Evolutionary conservation across 2,113 vertebrate genomes (phyloP), one percentile per base, ranked within the genome.

Genomic region (Burhinus oedicnemus): DNA sequence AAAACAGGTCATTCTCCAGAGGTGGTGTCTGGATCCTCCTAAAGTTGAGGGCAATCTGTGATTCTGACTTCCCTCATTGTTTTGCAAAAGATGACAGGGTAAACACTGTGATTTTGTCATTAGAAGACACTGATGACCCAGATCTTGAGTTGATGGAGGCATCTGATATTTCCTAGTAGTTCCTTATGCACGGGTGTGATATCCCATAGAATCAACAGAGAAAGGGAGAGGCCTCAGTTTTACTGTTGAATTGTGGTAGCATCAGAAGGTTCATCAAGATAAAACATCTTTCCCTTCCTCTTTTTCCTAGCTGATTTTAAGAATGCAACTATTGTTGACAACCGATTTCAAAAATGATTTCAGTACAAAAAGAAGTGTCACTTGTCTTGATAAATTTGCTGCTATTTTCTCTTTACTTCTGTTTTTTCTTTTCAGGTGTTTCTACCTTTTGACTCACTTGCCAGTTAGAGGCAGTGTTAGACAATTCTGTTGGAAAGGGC

Each of bases 261-360:
- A 18, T 69, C 47, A 51, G 14, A 55, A 70, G 13, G 12, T 68
- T 68, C 54, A 81, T 74, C 34, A 66, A 49, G 42, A 58, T 86
- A 51, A 90, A 30, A 85, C 91, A 36, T 70, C 72, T 61, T 85
- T 91, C 81, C 40, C 51, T 91, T 83, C 20, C 17, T 85, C n/a
- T 60, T 18, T 91, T 78, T 85, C 77, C 54, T 58, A 51, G 65
- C 29, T 84, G 42, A 76, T 72, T 62, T 95, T 74, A 95, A 51
- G 16, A 45, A 40, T 2, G 0, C 29, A 69, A 69, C 5, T 6
- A 11, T 47, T 70, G 11, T 44, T 84, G 21, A 51, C 19, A 84
- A 42, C 5, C 51, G 6, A 21, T 84, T n/a, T 80, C 21, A 89
- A 85, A 62, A 86, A 21, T 49, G 8, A 12, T 80, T 45, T 80